Base-by-base conservation (phyloP, 1,140 invertebrate species). In the Drosophila punjabiensis region DNA sequence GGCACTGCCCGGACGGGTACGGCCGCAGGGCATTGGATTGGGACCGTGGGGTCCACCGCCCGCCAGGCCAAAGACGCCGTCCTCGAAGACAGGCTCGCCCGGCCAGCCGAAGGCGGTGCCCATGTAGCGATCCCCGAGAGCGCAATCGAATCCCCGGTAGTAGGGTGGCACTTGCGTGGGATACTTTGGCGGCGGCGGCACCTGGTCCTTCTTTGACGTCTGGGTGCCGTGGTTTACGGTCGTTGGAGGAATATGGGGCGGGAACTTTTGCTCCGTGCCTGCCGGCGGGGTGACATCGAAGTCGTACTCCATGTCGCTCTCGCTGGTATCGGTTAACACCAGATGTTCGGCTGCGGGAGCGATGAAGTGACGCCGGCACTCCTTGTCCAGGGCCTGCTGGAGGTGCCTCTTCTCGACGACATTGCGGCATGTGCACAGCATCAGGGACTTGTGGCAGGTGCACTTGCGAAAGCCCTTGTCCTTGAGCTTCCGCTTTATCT, bases 301-400 rank as follows among this genome's bases (percentile, higher is more conserved):
- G 62, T 93, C 77, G 33, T 77, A 92, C 48, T 93, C 91, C 67
- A 84, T 66, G 28, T 93, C 92, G 32, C 82, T 88, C 4, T 93
- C 92, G n/a, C 79, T 92, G 39, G 91, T 91, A 7, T 93, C 92
- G 0, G 81, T 91, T 0, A 93, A 65, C 4, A 86, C 50, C 14
- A 93, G 47, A 0, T 79, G 68, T 5, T 85, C 64, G 1, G 58
- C 61, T 20, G 78, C 80, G 10, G 53, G 55, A 0, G 61, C 35
- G 30, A 93, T 80, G 5, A 70, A 30, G 0, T 80, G 79, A 5
- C 76, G 74, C 4, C 33, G 20, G 53, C 89, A 92, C 58, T 92
- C 81, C 52, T 77, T 82, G 8, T 78, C 63, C 30, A 92, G 24
- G 2, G 85, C 82, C 18, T 45, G 41, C 11, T 64, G 58, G 0